A percentile compares a stretch with the other conserved stretches of the same genome.
phyloP scores from a whole-genome alignment of 2,113 vertebrate species.

The Zosterops borbonicus region DNA sequence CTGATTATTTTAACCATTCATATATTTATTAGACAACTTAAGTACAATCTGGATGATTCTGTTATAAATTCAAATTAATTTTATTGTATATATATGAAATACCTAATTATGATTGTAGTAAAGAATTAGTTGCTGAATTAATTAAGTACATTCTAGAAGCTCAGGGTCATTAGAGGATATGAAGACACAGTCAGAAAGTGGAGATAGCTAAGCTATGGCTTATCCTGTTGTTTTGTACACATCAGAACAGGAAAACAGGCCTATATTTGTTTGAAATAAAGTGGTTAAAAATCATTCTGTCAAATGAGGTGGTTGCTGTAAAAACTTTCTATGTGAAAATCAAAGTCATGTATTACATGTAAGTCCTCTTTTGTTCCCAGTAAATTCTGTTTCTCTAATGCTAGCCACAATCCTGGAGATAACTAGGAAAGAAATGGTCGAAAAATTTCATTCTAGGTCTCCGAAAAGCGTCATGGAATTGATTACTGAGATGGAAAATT shows the following conservation, averaged over 20 bases:
- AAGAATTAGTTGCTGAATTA: not conserved
- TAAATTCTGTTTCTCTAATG: too few species aligned
- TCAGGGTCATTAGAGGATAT: not conserved
- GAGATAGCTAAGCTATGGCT: not conserved
- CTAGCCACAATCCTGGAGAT: not conserved
- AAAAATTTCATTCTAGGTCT: not conserved
- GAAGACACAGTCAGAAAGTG: not conserved
- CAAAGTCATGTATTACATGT: not conserved
- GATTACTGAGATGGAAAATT: not conserved
- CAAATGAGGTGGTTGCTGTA: fast-evolving
- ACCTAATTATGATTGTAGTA: not conserved
- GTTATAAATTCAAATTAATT: not conserved
- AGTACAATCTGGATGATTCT: not conserved
- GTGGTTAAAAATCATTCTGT: not conserved
- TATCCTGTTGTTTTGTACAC: not conserved
- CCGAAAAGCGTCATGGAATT: not conserved
- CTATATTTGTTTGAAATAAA: not conserved
- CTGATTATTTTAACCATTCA: not conserved
- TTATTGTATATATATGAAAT: not conserved
- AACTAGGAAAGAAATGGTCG: not conserved
- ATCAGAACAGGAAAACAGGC: not conserved
- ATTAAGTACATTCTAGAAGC: not conserved
- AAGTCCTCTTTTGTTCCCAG: too few species aligned
- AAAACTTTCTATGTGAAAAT: not conserved
- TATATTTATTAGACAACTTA: not conserved